Evolutionary conservation across 2,888 invertebrate species (phyloP).

Genomic region (Drosophila aldrichi): DNA sequence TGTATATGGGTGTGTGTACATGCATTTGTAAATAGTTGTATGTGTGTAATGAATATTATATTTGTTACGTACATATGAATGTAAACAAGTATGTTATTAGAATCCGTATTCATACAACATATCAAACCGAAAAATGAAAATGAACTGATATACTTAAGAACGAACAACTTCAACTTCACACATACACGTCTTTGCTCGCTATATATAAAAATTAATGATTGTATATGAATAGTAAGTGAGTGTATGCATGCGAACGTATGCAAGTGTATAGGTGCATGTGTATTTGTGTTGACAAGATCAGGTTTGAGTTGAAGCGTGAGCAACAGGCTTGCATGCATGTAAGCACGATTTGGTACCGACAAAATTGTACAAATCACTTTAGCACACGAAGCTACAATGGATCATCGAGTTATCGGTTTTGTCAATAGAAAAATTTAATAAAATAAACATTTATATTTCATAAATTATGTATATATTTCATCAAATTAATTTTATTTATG

Average conservation of each 20-base stretch:
- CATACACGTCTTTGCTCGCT: constrained; percentile 23
- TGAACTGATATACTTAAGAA: constrained; percentile 57
- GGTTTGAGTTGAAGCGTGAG: constrained; percentile 54
- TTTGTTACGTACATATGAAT: constrained; percentile 35
- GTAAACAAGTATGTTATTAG: constrained; percentile 39
- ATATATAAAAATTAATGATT: constrained; percentile 33
- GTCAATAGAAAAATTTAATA: not conserved
- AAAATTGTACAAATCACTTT: constrained; percentile 40
- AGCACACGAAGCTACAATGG: constrained; percentile 9
- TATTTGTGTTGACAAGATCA: constrained; percentile 49
- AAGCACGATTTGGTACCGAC: constrained; percentile 47
- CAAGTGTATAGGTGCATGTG: constrained; percentile 21
- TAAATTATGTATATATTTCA: not conserved
- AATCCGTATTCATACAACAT: constrained; percentile 54
- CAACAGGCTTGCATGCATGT: constrained; percentile 58
- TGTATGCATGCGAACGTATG: constrained; percentile 23
- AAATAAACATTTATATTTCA: not conserved
- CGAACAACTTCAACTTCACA: constrained; percentile 58
- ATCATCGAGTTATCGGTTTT: not conserved
- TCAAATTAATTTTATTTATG: not conserved
- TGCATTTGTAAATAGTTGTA: constrained; percentile 6
- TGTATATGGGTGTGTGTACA: constrained; percentile 18
- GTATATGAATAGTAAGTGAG: constrained; percentile 33
- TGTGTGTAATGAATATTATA: constrained; percentile 9
- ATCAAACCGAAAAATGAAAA: constrained; percentile 59